These are phyloP conservation scores for Papilio dardanus DNA, from an alignment of 1,140 invertebrate species.

Conservation along the genomic window DNA sequence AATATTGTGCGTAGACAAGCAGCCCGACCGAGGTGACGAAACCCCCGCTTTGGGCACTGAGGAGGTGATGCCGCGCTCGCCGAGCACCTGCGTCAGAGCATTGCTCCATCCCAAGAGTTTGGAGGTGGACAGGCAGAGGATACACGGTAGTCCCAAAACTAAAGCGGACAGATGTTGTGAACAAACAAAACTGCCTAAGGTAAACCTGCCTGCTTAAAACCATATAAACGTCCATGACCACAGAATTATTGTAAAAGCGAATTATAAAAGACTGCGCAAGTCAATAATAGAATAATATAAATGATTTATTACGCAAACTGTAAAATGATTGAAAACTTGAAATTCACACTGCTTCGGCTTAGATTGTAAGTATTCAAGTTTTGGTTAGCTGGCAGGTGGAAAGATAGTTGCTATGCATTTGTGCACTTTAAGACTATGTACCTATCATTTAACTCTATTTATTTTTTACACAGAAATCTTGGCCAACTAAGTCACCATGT, in stretches of 20 bases:
- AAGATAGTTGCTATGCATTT: too few species aligned
- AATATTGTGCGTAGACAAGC: constrained; percentile 6
- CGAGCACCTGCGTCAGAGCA: background rate
- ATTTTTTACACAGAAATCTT: constrained; percentile 6
- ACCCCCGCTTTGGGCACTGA: background rate
- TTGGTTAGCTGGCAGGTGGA: too few species aligned
- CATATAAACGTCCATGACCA: too few species aligned
- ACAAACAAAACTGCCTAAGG: background rate
- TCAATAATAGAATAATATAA: too few species aligned
- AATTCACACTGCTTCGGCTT: too few species aligned
- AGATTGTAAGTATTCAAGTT: too few species aligned
- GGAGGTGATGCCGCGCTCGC: background rate
- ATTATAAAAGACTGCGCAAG: too few species aligned
- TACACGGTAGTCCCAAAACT: background rate
- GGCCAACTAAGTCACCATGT: constrained; percentile 17
- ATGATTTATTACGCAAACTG: too few species aligned
- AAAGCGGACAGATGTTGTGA: background rate
- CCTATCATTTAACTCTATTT: background rate
- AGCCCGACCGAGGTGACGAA: constrained; percentile 9
- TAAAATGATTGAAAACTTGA: too few species aligned
- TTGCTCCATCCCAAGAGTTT: constrained; percentile 25
- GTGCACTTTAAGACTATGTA: too few species aligned
- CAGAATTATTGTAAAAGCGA: too few species aligned
- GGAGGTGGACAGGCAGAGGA: constrained; percentile 14
- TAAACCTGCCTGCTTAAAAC: too few species aligned